A percentile compares a stretch with the other conserved stretches of the same genome.
Evolutionary conservation across 2,797 vertebrate genomes (phyloP).

Genomic region (Sphenopsis melanotis): DNA sequence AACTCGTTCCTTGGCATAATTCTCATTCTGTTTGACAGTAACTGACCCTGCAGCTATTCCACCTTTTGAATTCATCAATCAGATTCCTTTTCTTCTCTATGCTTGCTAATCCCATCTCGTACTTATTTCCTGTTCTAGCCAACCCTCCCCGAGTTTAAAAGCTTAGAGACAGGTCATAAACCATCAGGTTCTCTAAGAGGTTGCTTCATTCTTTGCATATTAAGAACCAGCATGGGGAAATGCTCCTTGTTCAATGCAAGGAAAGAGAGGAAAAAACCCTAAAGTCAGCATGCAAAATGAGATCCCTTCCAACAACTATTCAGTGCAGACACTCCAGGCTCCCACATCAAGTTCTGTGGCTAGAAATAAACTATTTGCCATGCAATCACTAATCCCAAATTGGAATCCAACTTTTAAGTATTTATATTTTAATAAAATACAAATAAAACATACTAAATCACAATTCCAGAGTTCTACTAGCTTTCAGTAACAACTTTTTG

Average conservation of each 20-base stretch:
- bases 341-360: background rate
- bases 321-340: background rate
- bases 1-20: slow-evolving; percentile 11
- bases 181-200: background rate
- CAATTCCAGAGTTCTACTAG: background rate
- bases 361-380: background rate
- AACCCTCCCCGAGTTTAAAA: background rate
- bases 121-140: background rate
- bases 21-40: slow-evolving; percentile 35
- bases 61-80: slow-evolving; percentile 11
- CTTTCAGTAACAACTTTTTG: background rate
- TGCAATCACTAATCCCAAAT: background rate
- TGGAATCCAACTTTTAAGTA: background rate
- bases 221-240: background rate
- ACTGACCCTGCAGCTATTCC: slow-evolving; percentile 1
- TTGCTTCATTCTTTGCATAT: background rate
- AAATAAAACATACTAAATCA: fast-evolving
- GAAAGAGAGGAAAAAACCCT: fast-evolving
- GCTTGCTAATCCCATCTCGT: background rate
- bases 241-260: background rate
- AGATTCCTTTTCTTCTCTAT: background rate
- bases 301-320: background rate
- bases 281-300: background rate
- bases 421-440: background rate
- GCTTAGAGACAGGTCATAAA: background rate